Evolutionary conservation across 2,797 vertebrate species (phyloP).

Genomic region (Mus caroli): DNA sequence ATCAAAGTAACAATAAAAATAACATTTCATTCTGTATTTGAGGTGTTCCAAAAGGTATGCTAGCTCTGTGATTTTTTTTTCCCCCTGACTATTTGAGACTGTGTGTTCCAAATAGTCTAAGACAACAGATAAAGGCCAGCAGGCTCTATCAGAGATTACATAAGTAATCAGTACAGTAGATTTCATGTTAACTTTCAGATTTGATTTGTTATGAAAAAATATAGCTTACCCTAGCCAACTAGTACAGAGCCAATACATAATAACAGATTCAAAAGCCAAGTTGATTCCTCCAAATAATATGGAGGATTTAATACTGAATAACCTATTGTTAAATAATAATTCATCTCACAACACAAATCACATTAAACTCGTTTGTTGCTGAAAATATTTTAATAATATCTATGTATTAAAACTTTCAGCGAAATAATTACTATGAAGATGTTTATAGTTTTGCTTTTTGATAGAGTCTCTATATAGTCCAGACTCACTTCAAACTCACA

Average conservation of each 20-base stretch:
- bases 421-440: neutral
- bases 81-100: neutral
- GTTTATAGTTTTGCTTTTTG: constrained; percentile 1
- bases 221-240: neutral
- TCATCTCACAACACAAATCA: neutral
- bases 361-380: neutral
- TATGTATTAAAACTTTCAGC: neutral
- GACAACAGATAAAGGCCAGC: neutral
- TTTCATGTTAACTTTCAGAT: neutral
- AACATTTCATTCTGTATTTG: neutral
- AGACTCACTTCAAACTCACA: neutral
- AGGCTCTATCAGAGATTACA: neutral
- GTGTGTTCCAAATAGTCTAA: neutral
- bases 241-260: neutral
- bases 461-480: neutral
- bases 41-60: neutral
- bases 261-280: neutral
- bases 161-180: neutral
- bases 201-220: neutral
- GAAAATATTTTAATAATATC: constrained; percentile 33
- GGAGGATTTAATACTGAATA: neutral
- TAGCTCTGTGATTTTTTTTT: neutral
- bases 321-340: neutral
- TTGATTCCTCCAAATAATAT: neutral
- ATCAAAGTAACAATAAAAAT: neutral